phyloP scores from a whole-genome alignment of 2,113 vertebrate species.

The Isurus oxyrinchus region DNA sequence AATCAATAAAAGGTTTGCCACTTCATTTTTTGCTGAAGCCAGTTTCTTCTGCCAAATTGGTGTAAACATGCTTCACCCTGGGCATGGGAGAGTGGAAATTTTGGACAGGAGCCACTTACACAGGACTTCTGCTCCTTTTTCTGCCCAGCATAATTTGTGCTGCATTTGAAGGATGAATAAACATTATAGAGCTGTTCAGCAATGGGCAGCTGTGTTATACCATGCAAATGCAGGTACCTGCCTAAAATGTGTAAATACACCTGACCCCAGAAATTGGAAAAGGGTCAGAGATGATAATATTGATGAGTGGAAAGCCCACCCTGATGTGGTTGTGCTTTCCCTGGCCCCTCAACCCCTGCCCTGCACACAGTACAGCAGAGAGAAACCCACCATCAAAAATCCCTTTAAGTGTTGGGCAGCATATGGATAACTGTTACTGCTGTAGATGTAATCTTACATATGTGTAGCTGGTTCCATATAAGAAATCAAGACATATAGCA shows the following conservation, averaged over 20 bases:
- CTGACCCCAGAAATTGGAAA: neutral
- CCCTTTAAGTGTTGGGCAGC: neutral
- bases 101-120: neutral
- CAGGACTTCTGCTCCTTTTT: neutral
- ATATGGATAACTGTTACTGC: neutral
- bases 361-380: neutral
- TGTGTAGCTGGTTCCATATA: neutral
- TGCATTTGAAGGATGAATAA: neutral
- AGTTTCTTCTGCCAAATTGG: neutral
- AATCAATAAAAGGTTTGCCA: neutral
- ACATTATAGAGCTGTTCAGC: neutral
- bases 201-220: neutral
- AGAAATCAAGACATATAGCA: neutral
- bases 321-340: neutral
- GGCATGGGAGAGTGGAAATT: neutral
- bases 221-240: neutral
- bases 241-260: neutral
- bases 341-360: neutral
- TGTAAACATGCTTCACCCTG: neutral
- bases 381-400: neutral
- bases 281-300: neutral
- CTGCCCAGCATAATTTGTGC: neutral
- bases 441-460: neutral
- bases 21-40: neutral
- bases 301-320: neutral